phyloP scores from a whole-genome alignment of 1,140 invertebrate species.

The Mesaphorura yosii region DNA sequence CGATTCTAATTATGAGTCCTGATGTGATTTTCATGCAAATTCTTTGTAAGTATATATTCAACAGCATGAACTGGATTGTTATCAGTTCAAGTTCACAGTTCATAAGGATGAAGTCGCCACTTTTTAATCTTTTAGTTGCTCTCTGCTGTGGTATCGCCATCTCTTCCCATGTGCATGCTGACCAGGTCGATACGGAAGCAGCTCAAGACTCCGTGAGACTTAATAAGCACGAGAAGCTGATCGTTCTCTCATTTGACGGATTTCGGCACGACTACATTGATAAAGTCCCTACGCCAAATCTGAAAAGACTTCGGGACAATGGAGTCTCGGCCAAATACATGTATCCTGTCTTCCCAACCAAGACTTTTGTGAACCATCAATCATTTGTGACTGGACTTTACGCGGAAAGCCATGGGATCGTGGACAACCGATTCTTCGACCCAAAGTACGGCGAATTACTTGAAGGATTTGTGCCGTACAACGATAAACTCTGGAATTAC shows the following conservation, averaged over 20 bases:
- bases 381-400: constrained; percentile 67
- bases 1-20: too few species aligned
- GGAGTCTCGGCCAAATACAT: constrained; percentile 52
- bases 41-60: too few species aligned
- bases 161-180: too few species aligned
- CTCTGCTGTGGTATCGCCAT: too few species aligned
- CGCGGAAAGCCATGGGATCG: constrained; percentile 59
- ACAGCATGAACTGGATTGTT: too few species aligned
- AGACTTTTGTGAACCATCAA: constrained; percentile 70
- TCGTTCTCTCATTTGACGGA: constrained; percentile 58
- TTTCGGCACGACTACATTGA: constrained; percentile 57
- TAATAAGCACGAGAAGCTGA: constrained; percentile 40
- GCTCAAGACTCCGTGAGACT: too few species aligned
- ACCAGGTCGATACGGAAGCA: too few species aligned
- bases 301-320: constrained; percentile 43
- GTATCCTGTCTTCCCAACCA: constrained; percentile 55
- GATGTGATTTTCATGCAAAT: too few species aligned
- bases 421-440: constrained; percentile 55
- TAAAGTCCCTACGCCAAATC: constrained; percentile 42
- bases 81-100: too few species aligned
- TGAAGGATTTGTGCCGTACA: constrained; percentile 36
- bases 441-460: constrained; percentile 38
- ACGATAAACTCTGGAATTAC: constrained; percentile 42
- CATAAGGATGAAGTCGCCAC: too few species aligned
- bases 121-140: too few species aligned